Conservation (phyloP, 2,888 invertebrate genomes). For the Napeogenes inachia region DNA sequence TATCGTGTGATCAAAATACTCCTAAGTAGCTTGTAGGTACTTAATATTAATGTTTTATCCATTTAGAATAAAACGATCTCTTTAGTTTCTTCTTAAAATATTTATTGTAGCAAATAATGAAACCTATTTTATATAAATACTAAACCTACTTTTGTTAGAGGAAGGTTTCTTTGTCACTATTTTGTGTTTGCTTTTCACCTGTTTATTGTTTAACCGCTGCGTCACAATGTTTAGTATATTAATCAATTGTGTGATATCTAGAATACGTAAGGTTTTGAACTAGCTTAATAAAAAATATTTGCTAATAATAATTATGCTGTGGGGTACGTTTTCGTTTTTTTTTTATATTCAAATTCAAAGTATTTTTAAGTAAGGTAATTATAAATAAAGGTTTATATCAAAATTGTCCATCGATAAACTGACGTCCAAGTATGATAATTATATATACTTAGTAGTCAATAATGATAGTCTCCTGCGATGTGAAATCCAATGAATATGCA, state of each 20-base stretch:
- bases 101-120: slow-evolving; percentile 9
- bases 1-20: neutral
- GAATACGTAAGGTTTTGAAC: neutral
- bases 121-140: neutral
- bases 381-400: slow-evolving; percentile 7
- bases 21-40: slow-evolving; percentile 14
- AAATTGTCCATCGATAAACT: slow-evolving; percentile 10
- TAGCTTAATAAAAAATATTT: no score
- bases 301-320: no score
- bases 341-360: no score
- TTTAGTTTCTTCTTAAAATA: slow-evolving; percentile 10
- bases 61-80: slow-evolving; percentile 18
- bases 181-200: slow-evolving; percentile 3
- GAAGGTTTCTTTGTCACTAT: neutral
- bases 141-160: neutral
- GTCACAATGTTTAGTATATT: slow-evolving; percentile 8
- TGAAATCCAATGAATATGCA: no score
- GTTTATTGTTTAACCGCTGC: neutral
- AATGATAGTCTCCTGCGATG: no score
- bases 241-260: slow-evolving; percentile 10
- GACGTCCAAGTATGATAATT: slow-evolving; percentile 5
- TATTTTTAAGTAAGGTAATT: neutral
- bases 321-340: no score
- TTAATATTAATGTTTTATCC: slow-evolving; percentile 9
- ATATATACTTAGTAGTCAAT: slow-evolving; percentile 1